A percentile compares a stretch with the other conserved stretches of the same genome.
phyloP scores from a whole-genome alignment of 2,888 invertebrate genomes.

The Dorcus hopei region DNA sequence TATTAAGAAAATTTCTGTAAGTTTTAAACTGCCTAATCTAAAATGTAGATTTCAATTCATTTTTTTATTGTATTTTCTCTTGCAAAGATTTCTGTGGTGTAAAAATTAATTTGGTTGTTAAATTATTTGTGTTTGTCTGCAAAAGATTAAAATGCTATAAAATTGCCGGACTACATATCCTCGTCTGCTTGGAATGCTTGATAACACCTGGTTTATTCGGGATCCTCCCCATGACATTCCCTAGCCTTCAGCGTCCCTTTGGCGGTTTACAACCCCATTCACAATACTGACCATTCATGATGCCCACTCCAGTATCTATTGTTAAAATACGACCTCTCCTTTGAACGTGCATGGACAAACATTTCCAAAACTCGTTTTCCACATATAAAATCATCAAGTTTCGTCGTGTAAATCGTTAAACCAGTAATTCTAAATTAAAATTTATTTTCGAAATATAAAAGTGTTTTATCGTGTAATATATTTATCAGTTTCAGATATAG shows the following conservation, averaged over 20 bases:
- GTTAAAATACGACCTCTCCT: slow-evolving; percentile 14
- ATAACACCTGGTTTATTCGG: slow-evolving; percentile 7
- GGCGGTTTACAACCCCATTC: slow-evolving; percentile 32
- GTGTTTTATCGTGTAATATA: background rate
- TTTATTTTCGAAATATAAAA: slow-evolving; percentile 1
- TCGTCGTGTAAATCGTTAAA: no score
- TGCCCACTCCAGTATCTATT: slow-evolving; percentile 19
- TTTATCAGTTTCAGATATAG: no score
- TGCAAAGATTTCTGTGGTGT: no score
- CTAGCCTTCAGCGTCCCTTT: slow-evolving; percentile 27
- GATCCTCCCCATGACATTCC: slow-evolving; percentile 20
- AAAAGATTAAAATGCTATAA: no score
- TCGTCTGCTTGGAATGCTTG: background rate
- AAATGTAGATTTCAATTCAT: no score
- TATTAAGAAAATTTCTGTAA: no score
- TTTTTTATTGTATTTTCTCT: no score
- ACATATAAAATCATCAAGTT: no score
- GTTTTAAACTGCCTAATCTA: no score
- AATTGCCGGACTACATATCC: no score
- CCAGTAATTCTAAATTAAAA: slow-evolving; percentile 2
- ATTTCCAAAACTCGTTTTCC: background rate
- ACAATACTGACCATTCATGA: slow-evolving; percentile 30
- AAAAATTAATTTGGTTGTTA: no score
- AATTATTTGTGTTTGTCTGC: no score
- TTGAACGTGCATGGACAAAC: slow-evolving; percentile 6